Percentiles rank a stretch among this genome's conserved stretches.
Evolutionary conservation across 1,140 invertebrate genomes (phyloP).

Genomic region (Halesus radiatus): DNA sequence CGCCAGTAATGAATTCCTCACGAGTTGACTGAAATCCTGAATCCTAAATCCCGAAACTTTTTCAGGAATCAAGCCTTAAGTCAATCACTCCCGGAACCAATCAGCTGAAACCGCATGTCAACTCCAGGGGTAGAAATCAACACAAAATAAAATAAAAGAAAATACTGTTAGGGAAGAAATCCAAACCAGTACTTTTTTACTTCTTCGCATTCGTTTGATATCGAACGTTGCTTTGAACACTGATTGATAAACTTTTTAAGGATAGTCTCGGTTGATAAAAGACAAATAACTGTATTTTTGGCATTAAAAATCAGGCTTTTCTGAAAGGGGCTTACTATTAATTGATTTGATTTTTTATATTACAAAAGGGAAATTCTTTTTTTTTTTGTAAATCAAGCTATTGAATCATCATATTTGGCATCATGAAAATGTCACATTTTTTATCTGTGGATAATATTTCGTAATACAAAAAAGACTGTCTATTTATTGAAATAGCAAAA

Average conservation of each 20-base stretch:
- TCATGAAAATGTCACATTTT: no score
- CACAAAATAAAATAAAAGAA: conserved; percentile 20
- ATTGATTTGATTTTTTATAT: no score
- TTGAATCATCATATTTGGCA: no score
- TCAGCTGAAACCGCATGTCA: conserved; percentile 9
- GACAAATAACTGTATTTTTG: no score
- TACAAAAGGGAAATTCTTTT: no score
- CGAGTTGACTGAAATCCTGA: neutral
- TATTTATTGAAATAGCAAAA: no score
- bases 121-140: neutral
- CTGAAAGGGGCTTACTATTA: no score
- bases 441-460: no score
- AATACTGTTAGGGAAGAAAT: neutral
- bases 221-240: neutral
- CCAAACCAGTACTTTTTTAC: neutral
- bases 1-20: conserved; percentile 1
- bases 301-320: no score
- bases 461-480: no score
- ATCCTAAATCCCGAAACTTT: neutral
- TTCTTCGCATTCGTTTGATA: neutral
- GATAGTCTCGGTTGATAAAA: no score
- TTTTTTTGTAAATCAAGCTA: no score
- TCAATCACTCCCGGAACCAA: conserved; percentile 23
- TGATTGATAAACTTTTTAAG: neutral
- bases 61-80: conserved; percentile 16